phyloP scores from a whole-genome alignment of 2,888 invertebrate genomes.

The Drosophila antonietae region DNA sequence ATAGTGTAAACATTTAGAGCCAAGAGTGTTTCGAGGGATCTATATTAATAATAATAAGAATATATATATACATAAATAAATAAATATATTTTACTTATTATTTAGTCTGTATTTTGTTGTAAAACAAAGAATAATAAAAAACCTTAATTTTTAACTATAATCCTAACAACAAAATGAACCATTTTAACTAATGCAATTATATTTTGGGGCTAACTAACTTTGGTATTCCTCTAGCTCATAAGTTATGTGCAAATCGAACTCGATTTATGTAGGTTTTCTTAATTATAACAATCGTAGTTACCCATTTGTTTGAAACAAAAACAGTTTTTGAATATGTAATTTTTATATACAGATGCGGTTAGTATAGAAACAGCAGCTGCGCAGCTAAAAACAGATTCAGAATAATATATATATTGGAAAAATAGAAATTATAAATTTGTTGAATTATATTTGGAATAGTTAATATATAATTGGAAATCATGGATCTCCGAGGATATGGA shows the following conservation, averaged over 20 bases:
- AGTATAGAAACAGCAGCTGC: neutral
- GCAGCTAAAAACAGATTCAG: neutral
- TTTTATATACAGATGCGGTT: neutral
- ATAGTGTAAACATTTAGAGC: conserved; percentile 78
- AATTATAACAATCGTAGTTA: neutral
- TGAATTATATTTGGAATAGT: neutral
- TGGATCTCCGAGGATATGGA: conserved; percentile 12
- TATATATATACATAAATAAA: conserved; percentile 68
- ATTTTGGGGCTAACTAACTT: neutral
- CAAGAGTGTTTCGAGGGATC: conserved; percentile 68
- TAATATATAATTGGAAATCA: neutral
- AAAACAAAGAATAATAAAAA: conserved; percentile 78
- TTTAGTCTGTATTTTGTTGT: conserved; percentile 81
- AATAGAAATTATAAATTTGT: neutral
- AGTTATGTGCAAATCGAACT: neutral
- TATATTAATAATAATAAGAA: conserved; percentile 78
- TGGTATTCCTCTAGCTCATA: neutral
- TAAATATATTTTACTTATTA: conserved; percentile 81
- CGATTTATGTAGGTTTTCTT: neutral
- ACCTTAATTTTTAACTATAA: conserved; percentile 71
- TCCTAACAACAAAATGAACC: neutral
- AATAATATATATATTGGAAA: neutral
- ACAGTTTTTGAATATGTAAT: neutral
- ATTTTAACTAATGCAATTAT: neutral
- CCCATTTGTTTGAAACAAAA: neutral